Base-by-base conservation (phyloP, 2,113 vertebrate genomes). In the Dipodomys merriami region DNA sequence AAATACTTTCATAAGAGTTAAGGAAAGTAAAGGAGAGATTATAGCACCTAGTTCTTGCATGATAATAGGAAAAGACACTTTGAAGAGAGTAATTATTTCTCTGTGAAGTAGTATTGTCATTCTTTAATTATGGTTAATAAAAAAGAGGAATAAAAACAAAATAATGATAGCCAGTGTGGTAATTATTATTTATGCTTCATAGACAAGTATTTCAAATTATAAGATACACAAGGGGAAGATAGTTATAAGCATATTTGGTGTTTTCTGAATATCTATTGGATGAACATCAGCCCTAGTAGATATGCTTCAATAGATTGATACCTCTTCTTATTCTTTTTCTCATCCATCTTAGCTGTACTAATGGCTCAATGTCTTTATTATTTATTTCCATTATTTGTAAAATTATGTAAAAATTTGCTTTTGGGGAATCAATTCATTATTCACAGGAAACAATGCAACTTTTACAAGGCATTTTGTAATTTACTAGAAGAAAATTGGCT, bases 381-480 rank as follows among this genome's bases (percentile, higher is more conserved):
- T 25, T 86, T 90, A 53, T 57, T 86, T 46, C 78, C 19, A 80
- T 20, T 86, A 60, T 60, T 86, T 69, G 15, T 67, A 83, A 88
- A 90, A 78, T 77, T 65, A 60, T 62, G 44, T 82, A 91, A 12
- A 73, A 78, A 35, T 62, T 84, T 72, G n/a, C 79, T 91, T 96
- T 49, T 49, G 74, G n/a, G n/a, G 60, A 91, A 83, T 90, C 79
- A 77, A 72, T 89, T 82, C 91, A 46, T 80, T 80, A 73, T 71
- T 91, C 18, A 5, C 9, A 80, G 30, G 49, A 94, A 84, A 68
- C 25, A 82, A 76, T 79, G 29, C 18, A 88, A 67, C 68, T 86
- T 76, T 91, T 95, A 39, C 10, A 82, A 90, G 71, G 25, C 10
- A 88, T 33, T 11, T 16, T 77, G 49, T 80, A 67, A 92, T 90